Conservation (phyloP, 2,797 vertebrate genomes). For the Leptodactylus fallax region DNA sequence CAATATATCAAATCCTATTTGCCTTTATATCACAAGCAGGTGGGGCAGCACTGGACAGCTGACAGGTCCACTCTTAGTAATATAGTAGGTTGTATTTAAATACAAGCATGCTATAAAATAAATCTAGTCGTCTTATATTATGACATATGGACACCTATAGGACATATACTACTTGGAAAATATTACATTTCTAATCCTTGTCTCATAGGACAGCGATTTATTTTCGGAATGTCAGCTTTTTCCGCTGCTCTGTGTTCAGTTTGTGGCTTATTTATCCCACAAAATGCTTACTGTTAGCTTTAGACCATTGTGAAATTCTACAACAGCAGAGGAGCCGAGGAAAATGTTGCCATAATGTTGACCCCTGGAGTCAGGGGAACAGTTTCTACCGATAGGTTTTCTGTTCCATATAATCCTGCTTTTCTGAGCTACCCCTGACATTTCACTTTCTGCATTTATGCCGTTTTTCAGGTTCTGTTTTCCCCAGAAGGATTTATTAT, state of each 20-base stretch:
- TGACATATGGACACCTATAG: not conserved
- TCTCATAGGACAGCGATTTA: not conserved
- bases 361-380: slow-evolving; percentile 24
- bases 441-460: slow-evolving; percentile 29
- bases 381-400: slow-evolving; percentile 24
- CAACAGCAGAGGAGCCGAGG: slow-evolving; percentile 28
- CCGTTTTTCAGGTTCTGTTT: slow-evolving; percentile 7
- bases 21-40: not conserved
- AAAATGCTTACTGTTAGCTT: slow-evolving; percentile 27
- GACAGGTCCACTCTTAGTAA: too few species aligned
- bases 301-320: slow-evolving; percentile 20
- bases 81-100: not conserved
- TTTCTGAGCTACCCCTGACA: slow-evolving; percentile 6
- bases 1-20: not conserved
- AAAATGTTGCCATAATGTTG: slow-evolving; percentile 10
- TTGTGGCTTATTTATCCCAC: slow-evolving; percentile 6
- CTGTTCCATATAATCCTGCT: slow-evolving; percentile 39
- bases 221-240: slow-evolving; percentile 12
- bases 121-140: not conserved
- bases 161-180: not conserved
- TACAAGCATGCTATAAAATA: not conserved
- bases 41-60: not conserved
- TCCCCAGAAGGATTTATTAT: not conserved
- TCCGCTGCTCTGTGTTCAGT: not conserved
- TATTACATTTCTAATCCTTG: not conserved